Conservation (phyloP, 2,113 vertebrate species). For the Eptesicus fuscus region DNA sequence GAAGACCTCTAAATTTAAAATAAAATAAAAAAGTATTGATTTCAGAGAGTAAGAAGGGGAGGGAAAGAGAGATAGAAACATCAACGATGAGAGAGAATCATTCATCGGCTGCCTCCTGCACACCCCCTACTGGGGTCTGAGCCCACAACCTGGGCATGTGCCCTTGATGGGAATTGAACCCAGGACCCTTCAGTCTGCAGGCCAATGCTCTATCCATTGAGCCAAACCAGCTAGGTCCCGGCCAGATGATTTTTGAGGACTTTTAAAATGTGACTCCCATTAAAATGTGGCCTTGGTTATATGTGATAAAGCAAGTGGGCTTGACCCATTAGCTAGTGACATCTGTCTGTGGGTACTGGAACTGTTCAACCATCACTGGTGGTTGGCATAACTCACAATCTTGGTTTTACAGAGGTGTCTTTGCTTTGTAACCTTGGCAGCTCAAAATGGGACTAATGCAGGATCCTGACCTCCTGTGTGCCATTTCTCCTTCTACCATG, state of each 20-base stretch:
- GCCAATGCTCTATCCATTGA: too few species aligned
- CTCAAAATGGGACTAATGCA: neutral
- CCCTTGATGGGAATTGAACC: too few species aligned
- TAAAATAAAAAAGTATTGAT: too few species aligned
- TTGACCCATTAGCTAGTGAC: neutral
- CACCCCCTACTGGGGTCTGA: too few species aligned
- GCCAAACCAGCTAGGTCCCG: too few species aligned
- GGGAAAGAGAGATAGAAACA: too few species aligned
- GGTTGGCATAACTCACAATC: neutral
- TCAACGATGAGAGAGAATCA: too few species aligned
- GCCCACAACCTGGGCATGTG: too few species aligned
- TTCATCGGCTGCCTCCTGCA: too few species aligned
- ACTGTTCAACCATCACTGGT: neutral
- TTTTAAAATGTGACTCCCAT: neutral
- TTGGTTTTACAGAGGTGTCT: neutral
- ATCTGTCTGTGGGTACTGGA: neutral
- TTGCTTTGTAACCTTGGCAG: neutral
- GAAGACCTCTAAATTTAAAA: neutral
- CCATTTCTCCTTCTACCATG: neutral
- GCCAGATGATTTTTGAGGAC: neutral
- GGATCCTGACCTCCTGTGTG: neutral
- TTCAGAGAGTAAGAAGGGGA: too few species aligned
- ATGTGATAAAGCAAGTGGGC: neutral
- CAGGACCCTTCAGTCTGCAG: too few species aligned
- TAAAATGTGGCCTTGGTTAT: neutral